phyloP scores from a whole-genome alignment of 1,140 invertebrate genomes.

The Drosophila melanica region DNA sequence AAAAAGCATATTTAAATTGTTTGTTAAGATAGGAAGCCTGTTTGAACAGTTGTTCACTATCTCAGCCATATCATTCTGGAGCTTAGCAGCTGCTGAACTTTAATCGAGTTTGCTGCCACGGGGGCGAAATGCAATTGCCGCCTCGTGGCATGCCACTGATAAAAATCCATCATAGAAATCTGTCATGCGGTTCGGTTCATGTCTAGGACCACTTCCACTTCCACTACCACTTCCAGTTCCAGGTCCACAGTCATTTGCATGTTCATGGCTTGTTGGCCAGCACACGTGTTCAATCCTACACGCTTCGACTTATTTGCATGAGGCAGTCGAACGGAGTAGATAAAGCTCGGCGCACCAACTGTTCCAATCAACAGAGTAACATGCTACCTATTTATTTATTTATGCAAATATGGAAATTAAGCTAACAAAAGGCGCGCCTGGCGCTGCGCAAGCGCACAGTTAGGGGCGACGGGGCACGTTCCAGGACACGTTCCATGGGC shows the following conservation, averaged over 20 bases:
- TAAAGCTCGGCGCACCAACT: constrained; percentile 56
- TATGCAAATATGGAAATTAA: constrained; percentile 61
- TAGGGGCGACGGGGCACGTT: constrained; percentile 41
- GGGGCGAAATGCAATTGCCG: constrained; percentile 11
- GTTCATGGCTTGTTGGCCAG: constrained; percentile 69
- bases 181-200: constrained; percentile 37
- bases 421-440: constrained; percentile 33
- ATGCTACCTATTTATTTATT: constrained; percentile 40
- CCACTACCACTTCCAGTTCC: too few species aligned
- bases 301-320: constrained; percentile 49
- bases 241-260: constrained; percentile 44
- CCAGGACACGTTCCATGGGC: constrained; percentile 44
- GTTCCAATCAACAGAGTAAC: constrained; percentile 29
- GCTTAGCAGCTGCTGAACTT: constrained; percentile 18
- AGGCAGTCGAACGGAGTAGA: constrained; percentile 16
- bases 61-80: neutral
- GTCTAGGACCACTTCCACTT: constrained; percentile 13
- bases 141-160: constrained; percentile 29
- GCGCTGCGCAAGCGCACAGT: constrained; percentile 63
- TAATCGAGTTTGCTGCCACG: constrained; percentile 4
- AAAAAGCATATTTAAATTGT: too few species aligned
- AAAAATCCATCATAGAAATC: constrained; percentile 52
- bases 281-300: constrained; percentile 56
- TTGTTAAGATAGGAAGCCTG: neutral
- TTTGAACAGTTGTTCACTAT: neutral